Conservation (phyloP, 2,888 invertebrate genomes). For the Diogma glabrata region DNA sequence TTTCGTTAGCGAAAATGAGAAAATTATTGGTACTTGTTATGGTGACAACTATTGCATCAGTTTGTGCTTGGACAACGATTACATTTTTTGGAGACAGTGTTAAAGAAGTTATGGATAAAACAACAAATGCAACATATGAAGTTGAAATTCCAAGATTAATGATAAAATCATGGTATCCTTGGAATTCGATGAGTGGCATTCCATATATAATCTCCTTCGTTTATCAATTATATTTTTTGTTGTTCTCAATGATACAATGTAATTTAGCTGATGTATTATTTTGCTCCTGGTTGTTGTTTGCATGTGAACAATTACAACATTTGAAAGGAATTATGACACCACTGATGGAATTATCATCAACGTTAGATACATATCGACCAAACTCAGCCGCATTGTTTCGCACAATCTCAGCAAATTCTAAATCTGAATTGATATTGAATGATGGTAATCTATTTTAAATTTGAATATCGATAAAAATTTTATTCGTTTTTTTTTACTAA, state of each 20-base stretch:
- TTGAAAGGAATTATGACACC: slow-evolving; percentile 79
- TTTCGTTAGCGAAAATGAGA: slow-evolving; percentile 63
- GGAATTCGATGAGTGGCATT: slow-evolving; percentile 57
- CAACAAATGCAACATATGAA: slow-evolving; percentile 56
- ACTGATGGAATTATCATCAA: slow-evolving; percentile 73
- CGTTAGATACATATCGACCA: slow-evolving; percentile 63
- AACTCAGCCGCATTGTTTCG: slow-evolving; percentile 59
- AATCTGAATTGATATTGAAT: slow-evolving; percentile 34
- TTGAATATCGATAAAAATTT: slow-evolving; percentile 9
- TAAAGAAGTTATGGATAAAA: slow-evolving; percentile 51
- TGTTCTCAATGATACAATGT: slow-evolving; percentile 49
- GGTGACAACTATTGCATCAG: slow-evolving; percentile 44
- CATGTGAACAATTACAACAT: slow-evolving; percentile 76
- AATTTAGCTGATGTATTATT: slow-evolving; percentile 64
- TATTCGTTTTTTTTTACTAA: neutral
- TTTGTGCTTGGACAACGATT: slow-evolving; percentile 59
- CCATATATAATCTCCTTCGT: slow-evolving; percentile 53
- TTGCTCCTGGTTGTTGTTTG: slow-evolving; percentile 75
- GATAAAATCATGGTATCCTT: slow-evolving; percentile 69
- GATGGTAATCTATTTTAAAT: slow-evolving; percentile 27
- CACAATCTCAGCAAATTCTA: slow-evolving; percentile 40
- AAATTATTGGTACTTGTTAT: slow-evolving; percentile 56
- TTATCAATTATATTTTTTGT: slow-evolving; percentile 54
- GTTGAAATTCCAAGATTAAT: slow-evolving; percentile 61
- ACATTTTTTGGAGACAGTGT: slow-evolving; percentile 73